Evolutionary conservation across 2,888 invertebrate genomes (phyloP).

Genomic region (Stomorhina lunata): DNA sequence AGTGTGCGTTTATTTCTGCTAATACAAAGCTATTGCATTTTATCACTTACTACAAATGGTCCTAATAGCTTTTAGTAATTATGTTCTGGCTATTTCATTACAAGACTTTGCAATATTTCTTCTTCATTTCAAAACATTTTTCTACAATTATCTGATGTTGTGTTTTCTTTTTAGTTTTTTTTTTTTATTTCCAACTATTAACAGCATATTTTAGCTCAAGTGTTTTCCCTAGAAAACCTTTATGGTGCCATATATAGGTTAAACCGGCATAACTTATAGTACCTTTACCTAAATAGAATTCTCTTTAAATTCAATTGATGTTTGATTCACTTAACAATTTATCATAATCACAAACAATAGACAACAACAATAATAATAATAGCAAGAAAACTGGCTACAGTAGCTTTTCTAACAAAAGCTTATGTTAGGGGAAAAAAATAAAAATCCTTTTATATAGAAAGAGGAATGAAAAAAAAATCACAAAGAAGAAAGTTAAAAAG

Average conservation of each 20-base stretch:
- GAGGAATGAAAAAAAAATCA: neutral
- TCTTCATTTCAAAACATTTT: too few relatives aligned
- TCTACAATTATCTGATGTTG: too few relatives aligned
- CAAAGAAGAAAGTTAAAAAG: conserved; percentile 54
- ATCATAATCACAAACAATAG: conserved; percentile 68
- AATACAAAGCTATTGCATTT: too few relatives aligned
- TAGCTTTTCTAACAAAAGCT: conserved; percentile 13
- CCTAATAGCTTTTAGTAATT: too few relatives aligned
- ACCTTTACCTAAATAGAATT: conserved; percentile 44
- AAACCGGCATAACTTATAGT: conserved; percentile 28
- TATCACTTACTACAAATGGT: too few relatives aligned
- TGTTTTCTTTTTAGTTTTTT: too few relatives aligned
- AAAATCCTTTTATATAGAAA: conserved; percentile 17
- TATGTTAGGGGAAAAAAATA: neutral
- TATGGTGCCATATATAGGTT: conserved; percentile 46
- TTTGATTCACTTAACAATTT: conserved; percentile 67
- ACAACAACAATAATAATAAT: conserved; percentile 1
- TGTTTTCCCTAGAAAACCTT: conserved; percentile 32
- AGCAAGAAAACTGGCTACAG: neutral
- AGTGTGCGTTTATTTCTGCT: too few relatives aligned
- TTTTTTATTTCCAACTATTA: neutral
- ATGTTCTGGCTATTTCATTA: too few relatives aligned
- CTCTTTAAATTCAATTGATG: conserved; percentile 45
- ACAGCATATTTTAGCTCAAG: neutral
- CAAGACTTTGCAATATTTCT: too few relatives aligned